Conservation (phyloP, 2,113 vertebrate species). For the Etia nguti region DNA sequence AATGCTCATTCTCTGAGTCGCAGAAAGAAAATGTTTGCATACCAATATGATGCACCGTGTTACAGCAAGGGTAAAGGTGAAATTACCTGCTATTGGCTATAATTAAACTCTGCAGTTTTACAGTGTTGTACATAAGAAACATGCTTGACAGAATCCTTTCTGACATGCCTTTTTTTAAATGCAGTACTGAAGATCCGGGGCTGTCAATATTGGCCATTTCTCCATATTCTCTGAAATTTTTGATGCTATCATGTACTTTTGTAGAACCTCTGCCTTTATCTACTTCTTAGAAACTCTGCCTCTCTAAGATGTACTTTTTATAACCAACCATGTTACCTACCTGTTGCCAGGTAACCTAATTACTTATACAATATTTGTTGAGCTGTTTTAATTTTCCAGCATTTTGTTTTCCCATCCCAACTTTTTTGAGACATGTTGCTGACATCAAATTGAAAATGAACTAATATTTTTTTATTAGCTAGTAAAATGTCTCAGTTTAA, state of each 20-base stretch:
- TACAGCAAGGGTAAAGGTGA: not conserved
- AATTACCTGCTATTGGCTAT: not conserved
- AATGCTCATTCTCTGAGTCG: not conserved
- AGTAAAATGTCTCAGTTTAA: not conserved
- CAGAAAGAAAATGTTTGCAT: conserved; percentile 2
- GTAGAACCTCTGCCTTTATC: not conserved
- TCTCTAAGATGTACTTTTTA: not conserved
- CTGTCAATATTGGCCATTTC: not conserved
- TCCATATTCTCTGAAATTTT: not conserved
- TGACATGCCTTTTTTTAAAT: not conserved
- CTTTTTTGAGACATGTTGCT: not conserved
- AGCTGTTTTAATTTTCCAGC: not conserved
- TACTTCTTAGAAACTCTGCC: not conserved
- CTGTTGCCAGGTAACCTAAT: not conserved
- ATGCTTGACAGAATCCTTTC: not conserved
- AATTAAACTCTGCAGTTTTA: not conserved
- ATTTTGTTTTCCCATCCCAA: not conserved
- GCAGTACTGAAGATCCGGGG: not conserved
- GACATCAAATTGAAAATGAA: not conserved
- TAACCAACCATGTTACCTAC: not conserved
- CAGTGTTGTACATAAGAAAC: not conserved
- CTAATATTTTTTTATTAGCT: not conserved
- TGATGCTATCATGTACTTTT: not conserved
- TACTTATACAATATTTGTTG: not conserved
- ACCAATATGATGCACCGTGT: not conserved